Conservation (phyloP, 64 coral and sea anemone genomes). For the Orbicella faveolata region DNA sequence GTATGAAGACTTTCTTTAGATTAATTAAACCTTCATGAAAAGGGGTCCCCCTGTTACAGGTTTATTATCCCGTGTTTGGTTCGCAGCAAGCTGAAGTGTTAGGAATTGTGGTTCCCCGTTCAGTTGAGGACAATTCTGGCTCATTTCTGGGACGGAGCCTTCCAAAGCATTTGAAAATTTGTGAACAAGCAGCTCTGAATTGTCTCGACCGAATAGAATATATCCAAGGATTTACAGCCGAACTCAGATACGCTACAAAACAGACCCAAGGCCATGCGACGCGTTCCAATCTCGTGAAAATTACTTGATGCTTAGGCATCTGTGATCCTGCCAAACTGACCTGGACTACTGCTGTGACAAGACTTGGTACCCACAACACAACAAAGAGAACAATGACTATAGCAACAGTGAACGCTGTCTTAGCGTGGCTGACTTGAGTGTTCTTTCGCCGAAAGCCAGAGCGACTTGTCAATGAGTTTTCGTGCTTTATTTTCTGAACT, state of each 20-base stretch:
- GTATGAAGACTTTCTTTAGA: no score
- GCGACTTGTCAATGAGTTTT: not conserved
- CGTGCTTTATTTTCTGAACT: constrained; percentile 38
- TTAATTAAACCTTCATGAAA: no score
- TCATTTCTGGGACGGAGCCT: not conserved
- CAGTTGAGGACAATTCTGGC: not conserved
- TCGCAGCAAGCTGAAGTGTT: no score
- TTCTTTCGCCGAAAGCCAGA: not conserved
- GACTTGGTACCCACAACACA: constrained; percentile 58
- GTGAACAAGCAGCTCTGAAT: constrained; percentile 2
- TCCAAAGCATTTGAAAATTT: not conserved
- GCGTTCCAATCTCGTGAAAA: not conserved
- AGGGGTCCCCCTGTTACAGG: no score
- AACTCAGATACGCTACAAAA: constrained; percentile 46
- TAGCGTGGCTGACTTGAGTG: constrained; percentile 25
- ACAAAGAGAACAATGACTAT: constrained; percentile 59
- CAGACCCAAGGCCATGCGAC: constrained; percentile 56
- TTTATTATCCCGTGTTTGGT: no score
- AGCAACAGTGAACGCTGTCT: constrained; percentile 55
- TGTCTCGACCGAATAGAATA: constrained; percentile 53
- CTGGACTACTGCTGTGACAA: constrained; percentile 27
- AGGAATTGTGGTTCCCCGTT: not conserved
- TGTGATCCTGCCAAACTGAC: not conserved
- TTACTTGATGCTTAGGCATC: not conserved
- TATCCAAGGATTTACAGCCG: constrained; percentile 63